Conservation (phyloP, 2,888 invertebrate species). For the Oxytorus armatus region DNA sequence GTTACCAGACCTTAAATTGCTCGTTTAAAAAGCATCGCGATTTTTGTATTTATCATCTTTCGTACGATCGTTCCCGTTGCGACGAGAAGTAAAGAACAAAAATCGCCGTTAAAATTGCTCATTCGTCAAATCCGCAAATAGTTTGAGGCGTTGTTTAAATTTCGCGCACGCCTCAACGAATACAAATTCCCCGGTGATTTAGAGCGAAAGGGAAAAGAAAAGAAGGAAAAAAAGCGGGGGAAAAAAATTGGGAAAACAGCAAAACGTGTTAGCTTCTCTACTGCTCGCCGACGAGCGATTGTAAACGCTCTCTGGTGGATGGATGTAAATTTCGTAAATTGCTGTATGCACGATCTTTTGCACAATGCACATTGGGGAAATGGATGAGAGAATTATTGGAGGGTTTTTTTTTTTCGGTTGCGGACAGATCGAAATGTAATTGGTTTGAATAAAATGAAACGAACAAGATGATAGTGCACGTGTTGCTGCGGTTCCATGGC, state of each 20-base stretch:
- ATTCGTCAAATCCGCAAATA: no score
- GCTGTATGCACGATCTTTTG: background rate
- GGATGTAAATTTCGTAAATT: background rate
- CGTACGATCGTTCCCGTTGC: no score
- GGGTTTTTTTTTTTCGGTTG: conserved; percentile 9
- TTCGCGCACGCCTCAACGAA: background rate
- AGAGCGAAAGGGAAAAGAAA: background rate
- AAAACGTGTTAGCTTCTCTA: background rate
- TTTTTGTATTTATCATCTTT: no score
- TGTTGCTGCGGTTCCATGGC: conserved; percentile 29
- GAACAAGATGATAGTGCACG: conserved; percentile 36
- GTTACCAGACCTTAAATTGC: no score
- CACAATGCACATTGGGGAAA: background rate
- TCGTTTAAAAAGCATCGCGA: no score
- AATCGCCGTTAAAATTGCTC: no score
- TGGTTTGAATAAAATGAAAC: conserved; percentile 54
- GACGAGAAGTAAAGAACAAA: no score
- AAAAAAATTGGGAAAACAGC: background rate
- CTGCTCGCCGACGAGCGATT: background rate
- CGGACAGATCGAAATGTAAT: conserved; percentile 52
- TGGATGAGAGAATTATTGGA: conserved; percentile 9
- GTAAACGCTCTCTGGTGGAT: background rate
- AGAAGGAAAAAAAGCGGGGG: background rate
- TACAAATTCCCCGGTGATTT: background rate
- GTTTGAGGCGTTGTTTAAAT: background rate